Evolutionary conservation across 2,888 invertebrate genomes (phyloP).

Genomic region (Chymomyza procnemis): DNA sequence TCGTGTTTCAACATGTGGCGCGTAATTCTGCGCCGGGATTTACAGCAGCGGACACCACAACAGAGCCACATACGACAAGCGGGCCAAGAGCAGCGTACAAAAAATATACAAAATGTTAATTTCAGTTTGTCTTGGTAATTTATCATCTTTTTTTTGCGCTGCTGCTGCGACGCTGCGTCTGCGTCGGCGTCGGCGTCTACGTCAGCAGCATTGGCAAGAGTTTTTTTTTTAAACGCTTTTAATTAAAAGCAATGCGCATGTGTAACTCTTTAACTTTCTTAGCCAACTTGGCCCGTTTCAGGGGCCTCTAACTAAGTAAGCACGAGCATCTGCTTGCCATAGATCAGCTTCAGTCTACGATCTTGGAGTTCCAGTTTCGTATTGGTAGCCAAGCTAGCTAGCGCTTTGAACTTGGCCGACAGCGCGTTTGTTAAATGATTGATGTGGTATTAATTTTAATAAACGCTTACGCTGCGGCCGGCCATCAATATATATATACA

Average conservation of each 20-base stretch:
- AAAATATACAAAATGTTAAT: slow-evolving; percentile 57
- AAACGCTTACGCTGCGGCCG: slow-evolving; percentile 48
- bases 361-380: neutral
- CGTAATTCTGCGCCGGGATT: slow-evolving; percentile 4
- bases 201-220: slow-evolving; percentile 7
- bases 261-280: slow-evolving; percentile 65
- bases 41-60: slow-evolving; percentile 1
- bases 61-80: neutral
- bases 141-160: slow-evolving; percentile 59
- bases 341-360: too few relatives aligned
- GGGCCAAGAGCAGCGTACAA: slow-evolving; percentile 14
- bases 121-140: slow-evolving; percentile 70
- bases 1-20: slow-evolving; percentile 11
- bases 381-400: neutral
- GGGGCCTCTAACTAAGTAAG: neutral
- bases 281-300: slow-evolving; percentile 33
- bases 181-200: neutral
- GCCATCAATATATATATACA: slow-evolving; percentile 49
- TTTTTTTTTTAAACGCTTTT: slow-evolving; percentile 71
- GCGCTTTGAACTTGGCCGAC: slow-evolving; percentile 77
- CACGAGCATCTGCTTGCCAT: neutral
- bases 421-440: slow-evolving; percentile 75
- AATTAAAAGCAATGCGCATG: slow-evolving; percentile 75
- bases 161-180: slow-evolving; percentile 6
- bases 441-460: slow-evolving; percentile 77